These are phyloP conservation scores for Papilio elwesi DNA, from an alignment of 2,888 invertebrate genomes.

Conservation along the genomic window DNA sequence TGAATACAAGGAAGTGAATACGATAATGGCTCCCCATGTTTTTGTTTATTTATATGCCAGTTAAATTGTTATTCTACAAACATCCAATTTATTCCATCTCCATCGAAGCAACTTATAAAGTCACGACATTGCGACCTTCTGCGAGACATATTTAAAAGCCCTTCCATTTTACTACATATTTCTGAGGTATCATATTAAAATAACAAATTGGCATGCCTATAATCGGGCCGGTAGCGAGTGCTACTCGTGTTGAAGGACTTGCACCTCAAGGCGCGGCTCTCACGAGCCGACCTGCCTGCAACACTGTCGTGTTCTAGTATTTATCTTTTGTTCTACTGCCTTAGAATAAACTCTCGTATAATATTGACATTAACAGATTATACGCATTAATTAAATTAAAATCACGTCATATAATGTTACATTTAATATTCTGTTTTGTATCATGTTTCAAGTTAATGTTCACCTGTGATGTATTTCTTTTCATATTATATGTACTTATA, in stretches of 20 bases:
- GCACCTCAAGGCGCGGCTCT: conserved; percentile 73
- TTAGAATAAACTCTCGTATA: conserved; percentile 49
- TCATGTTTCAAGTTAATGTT: conserved; percentile 6
- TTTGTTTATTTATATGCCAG: conserved; percentile 24
- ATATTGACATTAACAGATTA: conserved; percentile 43
- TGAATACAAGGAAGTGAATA: conserved; percentile 28
- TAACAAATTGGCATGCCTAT: conserved; percentile 72
- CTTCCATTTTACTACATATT: conserved; percentile 60
- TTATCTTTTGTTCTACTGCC: conserved; percentile 57
- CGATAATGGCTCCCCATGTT: conserved; percentile 17
- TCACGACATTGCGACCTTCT: conserved; percentile 64
- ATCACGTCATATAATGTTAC: conserved; percentile 25
- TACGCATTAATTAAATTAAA: conserved; percentile 33
- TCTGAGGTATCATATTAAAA: conserved; percentile 70
- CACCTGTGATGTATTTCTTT: conserved; percentile 7
- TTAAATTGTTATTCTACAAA: conserved; percentile 26
- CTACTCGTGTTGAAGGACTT: conserved; percentile 73
- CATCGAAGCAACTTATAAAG: conserved; percentile 54
- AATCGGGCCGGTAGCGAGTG: conserved; percentile 57
- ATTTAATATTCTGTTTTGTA: conserved; percentile 17
- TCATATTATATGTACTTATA: not conserved
- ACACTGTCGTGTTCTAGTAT: conserved; percentile 59
- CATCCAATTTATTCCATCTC: conserved; percentile 43
- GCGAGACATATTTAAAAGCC: conserved; percentile 56
- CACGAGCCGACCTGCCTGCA: conserved; percentile 63